Evolutionary conservation across 1,140 invertebrate genomes (phyloP).

Genomic region (Adelges cooleyi): DNA sequence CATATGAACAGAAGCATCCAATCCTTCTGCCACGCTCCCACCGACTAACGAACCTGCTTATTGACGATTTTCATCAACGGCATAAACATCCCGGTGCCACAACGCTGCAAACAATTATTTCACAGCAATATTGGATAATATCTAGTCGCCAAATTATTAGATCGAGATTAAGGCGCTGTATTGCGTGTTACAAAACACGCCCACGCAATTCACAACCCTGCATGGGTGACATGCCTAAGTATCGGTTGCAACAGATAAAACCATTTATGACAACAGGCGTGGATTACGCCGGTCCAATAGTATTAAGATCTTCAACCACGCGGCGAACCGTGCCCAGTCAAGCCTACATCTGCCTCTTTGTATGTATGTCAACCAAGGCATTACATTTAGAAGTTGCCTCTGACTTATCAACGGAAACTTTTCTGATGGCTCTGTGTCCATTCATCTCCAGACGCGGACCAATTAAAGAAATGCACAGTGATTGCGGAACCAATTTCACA

Average conservation of each 20-base stretch:
- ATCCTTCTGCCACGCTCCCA: no score
- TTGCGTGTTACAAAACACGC: background rate
- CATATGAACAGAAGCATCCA: no score
- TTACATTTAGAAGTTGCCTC: conserved; percentile 39
- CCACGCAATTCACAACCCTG: no score
- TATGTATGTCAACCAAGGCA: conserved; percentile 39
- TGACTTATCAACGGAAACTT: conserved; percentile 37
- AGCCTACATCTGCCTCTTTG: conserved; percentile 39
- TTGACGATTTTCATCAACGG: no score
- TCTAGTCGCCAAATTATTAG: background rate
- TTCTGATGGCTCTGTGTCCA: conserved; percentile 37
- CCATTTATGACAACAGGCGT: background rate
- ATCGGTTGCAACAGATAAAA: background rate
- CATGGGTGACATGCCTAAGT: no score
- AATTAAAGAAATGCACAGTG: conserved; percentile 35
- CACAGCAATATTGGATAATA: no score
- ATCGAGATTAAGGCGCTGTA: background rate
- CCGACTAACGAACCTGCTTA: no score
- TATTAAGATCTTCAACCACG: background rate
- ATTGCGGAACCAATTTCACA: conserved; percentile 38
- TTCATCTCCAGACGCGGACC: conserved; percentile 38
- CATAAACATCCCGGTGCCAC: no score
- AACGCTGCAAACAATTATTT: no score
- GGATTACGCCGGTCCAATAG: no score
- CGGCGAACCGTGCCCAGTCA: no score